Evolutionary conservation across 2,797 vertebrate genomes (phyloP).

Genomic region (Peromyscus nudipes): DNA sequence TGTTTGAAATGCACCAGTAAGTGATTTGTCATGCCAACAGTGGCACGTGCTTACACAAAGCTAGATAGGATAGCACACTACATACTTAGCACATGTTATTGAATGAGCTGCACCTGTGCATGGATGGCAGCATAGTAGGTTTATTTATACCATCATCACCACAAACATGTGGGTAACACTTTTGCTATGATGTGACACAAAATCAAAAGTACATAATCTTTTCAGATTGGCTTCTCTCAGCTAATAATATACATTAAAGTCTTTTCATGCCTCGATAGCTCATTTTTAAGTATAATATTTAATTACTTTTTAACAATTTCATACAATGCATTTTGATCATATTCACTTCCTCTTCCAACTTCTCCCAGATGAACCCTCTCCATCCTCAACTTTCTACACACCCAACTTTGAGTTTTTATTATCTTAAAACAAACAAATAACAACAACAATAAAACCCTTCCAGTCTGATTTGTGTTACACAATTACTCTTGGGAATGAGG

Average conservation of each 20-base stretch:
- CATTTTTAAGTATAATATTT: neutral
- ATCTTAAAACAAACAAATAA: neutral
- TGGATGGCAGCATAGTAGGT: no score
- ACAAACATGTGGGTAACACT: neutral
- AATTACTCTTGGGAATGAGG: neutral
- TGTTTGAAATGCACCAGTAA: neutral
- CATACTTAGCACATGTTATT: neutral
- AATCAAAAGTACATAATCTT: neutral
- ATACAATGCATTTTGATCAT: neutral
- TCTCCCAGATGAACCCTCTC: neutral
- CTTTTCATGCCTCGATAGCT: neutral
- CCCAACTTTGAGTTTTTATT: neutral
- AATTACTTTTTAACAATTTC: neutral
- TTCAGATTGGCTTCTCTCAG: neutral
- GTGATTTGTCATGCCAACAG: neutral
- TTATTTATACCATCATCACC: neutral
- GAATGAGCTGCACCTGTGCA: neutral
- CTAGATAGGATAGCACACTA: neutral
- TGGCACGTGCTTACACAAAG: neutral
- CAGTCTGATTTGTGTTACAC: neutral
- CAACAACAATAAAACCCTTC: neutral
- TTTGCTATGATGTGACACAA: neutral
- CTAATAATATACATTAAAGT: neutral
- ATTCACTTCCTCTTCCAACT: neutral
- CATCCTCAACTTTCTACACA: neutral